A percentile compares a stretch with the other conserved stretches of the same genome.
Evolutionary conservation across 2,113 vertebrate genomes (phyloP).

Genomic region (Calyptommatus sinebrachiatus): DNA sequence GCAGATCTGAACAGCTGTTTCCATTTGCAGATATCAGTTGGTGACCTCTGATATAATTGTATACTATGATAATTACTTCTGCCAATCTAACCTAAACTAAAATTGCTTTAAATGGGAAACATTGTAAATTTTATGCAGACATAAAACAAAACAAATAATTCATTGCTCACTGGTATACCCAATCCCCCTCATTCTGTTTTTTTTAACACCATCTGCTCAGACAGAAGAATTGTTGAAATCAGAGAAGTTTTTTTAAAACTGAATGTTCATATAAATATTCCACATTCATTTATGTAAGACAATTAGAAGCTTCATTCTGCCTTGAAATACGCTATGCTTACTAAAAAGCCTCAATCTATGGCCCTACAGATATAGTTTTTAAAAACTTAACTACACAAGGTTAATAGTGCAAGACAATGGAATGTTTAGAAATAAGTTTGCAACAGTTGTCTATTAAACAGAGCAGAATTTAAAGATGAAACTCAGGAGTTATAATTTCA

Average conservation of each 20-base stretch:
- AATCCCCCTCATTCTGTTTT: background rate
- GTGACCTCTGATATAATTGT: background rate
- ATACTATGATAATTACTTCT: background rate
- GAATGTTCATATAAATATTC: background rate
- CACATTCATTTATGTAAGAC: slow-evolving; percentile 8
- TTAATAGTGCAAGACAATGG: slow-evolving; percentile 1
- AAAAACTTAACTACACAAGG: fast-evolving
- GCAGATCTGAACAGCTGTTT: background rate
- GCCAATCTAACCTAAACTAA: background rate
- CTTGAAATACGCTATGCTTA: background rate
- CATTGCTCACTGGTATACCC: background rate
- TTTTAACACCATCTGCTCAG: slow-evolving; percentile 9
- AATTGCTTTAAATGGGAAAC: background rate
- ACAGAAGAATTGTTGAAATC: background rate
- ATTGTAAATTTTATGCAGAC: background rate
- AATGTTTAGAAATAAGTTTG: slow-evolving; percentile 9
- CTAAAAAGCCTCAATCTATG: background rate
- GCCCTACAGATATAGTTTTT: background rate
- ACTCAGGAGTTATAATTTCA: slow-evolving; percentile 10
- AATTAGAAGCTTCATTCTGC: slow-evolving; percentile 14
- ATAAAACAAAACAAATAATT: background rate
- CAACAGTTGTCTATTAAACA: background rate
- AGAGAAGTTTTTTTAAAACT: background rate
- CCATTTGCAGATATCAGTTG: background rate
- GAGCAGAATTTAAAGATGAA: background rate